Conservation (phyloP, 2,888 invertebrate species). For the Dromius quadrimaculatus region DNA sequence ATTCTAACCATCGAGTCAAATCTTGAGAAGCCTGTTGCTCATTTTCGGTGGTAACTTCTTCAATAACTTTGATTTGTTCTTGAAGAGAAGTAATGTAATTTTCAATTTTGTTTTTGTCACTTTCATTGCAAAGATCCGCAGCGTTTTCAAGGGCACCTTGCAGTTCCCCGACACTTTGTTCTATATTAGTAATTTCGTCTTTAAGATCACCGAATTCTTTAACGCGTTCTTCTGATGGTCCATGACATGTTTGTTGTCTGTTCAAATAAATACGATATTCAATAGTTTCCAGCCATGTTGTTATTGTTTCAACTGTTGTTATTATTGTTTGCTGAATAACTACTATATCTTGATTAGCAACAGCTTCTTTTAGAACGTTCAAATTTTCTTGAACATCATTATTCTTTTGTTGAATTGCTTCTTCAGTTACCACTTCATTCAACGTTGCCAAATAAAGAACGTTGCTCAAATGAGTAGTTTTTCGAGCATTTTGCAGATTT, state of each 20-base stretch:
- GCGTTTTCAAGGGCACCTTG: constrained; percentile 71
- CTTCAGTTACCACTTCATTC: constrained; percentile 70
- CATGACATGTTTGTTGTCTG: constrained; percentile 70
- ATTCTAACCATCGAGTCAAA: constrained; percentile 79
- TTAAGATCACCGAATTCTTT: constrained; percentile 73
- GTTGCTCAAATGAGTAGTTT: constrained; percentile 72
- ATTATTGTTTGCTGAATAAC: constrained; percentile 78
- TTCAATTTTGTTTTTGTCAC: constrained; percentile 67
- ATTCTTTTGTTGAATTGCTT: constrained; percentile 70
- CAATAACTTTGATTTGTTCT: constrained; percentile 78
- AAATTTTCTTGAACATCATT: constrained; percentile 74
- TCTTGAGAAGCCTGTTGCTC: constrained; percentile 72
- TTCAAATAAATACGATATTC: constrained; percentile 81
- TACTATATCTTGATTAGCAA: constrained; percentile 70
- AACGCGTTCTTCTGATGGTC: constrained; percentile 73
- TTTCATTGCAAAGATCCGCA: constrained; percentile 67
- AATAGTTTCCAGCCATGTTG: constrained; percentile 87
- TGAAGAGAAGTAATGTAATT: constrained; percentile 73
- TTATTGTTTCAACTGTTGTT: constrained; percentile 83
- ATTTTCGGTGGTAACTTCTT: constrained; percentile 74
- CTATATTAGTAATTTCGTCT: constrained; percentile 76
- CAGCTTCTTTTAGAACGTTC: constrained; percentile 71
- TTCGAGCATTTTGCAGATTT: constrained; percentile 69
- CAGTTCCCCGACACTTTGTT: constrained; percentile 75
- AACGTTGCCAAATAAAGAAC: constrained; percentile 74